phyloP scores from a whole-genome alignment of 2,113 vertebrate species.

The Lepisosteus oculatus region DNA sequence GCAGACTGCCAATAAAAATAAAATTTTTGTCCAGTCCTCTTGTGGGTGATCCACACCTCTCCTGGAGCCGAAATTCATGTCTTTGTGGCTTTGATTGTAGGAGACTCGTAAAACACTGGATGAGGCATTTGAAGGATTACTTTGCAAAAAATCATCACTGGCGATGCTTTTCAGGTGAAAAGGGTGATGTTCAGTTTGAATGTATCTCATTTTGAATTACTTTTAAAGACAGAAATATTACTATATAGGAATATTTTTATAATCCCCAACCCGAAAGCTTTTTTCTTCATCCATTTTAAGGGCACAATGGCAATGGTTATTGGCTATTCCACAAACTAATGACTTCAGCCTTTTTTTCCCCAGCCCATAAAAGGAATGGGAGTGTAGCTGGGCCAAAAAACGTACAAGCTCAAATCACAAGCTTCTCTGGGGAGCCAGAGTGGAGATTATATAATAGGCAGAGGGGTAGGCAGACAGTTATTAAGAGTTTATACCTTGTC shows the following conservation, averaged over 20 bases:
- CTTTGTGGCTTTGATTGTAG: constrained; percentile 58
- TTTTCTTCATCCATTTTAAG: constrained; percentile 43
- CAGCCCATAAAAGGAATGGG: constrained; percentile 49
- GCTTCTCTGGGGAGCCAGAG: constrained; percentile 21
- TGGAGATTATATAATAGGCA: neutral
- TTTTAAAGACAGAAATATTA: too few relatives aligned
- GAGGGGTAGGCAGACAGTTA: neutral
- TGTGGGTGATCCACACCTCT: constrained; percentile 59
- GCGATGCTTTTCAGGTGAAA: constrained; percentile 13
- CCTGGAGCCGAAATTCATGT: constrained; percentile 53
- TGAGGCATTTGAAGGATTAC: constrained; percentile 22
- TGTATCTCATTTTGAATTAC: neutral
- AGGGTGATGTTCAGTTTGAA: neutral
- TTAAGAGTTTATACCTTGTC: constrained; percentile 55
- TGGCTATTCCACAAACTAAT: constrained; percentile 38
- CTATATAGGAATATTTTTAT: neutral
- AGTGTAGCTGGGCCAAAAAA: constrained; percentile 48
- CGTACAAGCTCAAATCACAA: constrained; percentile 44
- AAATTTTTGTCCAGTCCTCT: constrained; percentile 56
- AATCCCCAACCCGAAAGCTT: constrained; percentile 20
- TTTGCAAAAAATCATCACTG: neutral
- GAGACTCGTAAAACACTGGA: constrained; percentile 24
- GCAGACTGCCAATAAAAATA: constrained; percentile 65
- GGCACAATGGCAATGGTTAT: constrained; percentile 48
- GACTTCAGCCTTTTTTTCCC: constrained; percentile 38